A percentile compares a stretch with the other conserved stretches of the same genome.
These are phyloP conservation scores for Danio albolineatus DNA, from an alignment of 2,797 vertebrate genomes.

Conservation along the genomic window DNA sequence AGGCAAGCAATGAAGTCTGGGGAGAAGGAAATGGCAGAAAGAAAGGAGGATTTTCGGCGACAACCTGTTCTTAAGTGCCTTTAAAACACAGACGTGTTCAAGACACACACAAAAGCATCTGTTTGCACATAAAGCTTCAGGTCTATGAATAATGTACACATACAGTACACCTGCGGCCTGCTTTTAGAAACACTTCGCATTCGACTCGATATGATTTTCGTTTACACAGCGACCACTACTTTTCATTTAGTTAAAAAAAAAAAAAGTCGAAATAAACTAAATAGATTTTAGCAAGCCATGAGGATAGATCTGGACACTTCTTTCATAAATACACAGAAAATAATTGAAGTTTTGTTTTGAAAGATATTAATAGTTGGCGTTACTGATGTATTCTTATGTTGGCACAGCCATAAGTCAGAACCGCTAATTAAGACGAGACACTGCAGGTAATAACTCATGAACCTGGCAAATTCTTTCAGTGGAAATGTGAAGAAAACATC, in stretches of 20 bases:
- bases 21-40: conserved; percentile 63
- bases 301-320: conserved; percentile 31
- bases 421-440: too few relatives aligned
- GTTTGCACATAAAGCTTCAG: conserved; percentile 78
- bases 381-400: not conserved
- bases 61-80: conserved; percentile 72
- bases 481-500: too few relatives aligned
- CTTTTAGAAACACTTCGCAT: conserved; percentile 72
- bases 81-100: conserved; percentile 61
- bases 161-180: conserved; percentile 68
- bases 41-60: conserved; percentile 63
- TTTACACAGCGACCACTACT: conserved; percentile 43
- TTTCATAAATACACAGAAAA: conserved; percentile 11
- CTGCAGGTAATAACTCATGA: too few relatives aligned
- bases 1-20: conserved; percentile 40
- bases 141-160: conserved; percentile 73
- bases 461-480: too few relatives aligned
- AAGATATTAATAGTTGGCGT: not conserved
- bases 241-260: not conserved
- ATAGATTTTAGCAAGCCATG: conserved; percentile 16
- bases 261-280: not conserved
- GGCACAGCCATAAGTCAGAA: not conserved
- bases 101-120: conserved; percentile 66
- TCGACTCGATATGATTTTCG: conserved; percentile 63
- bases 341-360: not conserved